Conservation (phyloP, 2,888 invertebrate species). For the Callinectes sapidus region DNA sequence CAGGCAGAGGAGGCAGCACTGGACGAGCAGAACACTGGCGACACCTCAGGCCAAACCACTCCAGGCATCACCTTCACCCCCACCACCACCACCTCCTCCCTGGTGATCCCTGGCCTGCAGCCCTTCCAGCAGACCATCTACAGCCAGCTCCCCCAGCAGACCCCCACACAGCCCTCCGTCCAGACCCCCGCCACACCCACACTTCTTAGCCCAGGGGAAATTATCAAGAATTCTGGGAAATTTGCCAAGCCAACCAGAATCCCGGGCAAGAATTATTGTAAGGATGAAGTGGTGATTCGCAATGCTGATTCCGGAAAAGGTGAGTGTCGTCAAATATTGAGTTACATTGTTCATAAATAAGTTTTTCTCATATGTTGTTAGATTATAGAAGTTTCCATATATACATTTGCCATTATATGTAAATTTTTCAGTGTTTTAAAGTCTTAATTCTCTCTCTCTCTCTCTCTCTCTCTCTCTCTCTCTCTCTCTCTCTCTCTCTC, state of each 20-base stretch:
- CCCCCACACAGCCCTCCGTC: slow-evolving; percentile 57
- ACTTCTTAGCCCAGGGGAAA: slow-evolving; percentile 85
- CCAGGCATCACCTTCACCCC: slow-evolving; percentile 55
- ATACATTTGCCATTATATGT: neutral
- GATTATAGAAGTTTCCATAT: too few relatives aligned
- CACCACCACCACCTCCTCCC: slow-evolving; percentile 28
- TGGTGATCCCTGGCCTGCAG: slow-evolving; percentile 49
- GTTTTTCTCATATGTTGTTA: too few relatives aligned
- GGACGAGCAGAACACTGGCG: slow-evolving; percentile 50
- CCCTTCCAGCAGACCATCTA: slow-evolving; percentile 64
- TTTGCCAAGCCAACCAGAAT: slow-evolving; percentile 92
- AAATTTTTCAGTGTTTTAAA: neutral
- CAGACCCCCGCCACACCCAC: slow-evolving; percentile 67
- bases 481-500: neutral
- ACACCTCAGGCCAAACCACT: slow-evolving; percentile 40
- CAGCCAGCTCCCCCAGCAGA: slow-evolving; percentile 56
- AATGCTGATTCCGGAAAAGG: slow-evolving; percentile 73
- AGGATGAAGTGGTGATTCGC: slow-evolving; percentile 92
- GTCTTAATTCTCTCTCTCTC: neutral
- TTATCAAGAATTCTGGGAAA: slow-evolving; percentile 91
- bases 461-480: neutral
- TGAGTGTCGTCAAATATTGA: slow-evolving; percentile 44
- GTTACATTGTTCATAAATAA: too few relatives aligned
- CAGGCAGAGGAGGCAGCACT: slow-evolving; percentile 70
- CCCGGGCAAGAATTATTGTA: slow-evolving; percentile 93